A percentile compares a stretch with the other conserved stretches of the same genome.
These are phyloP conservation scores for Ariolimax columbianus DNA, from an alignment of 2,888 invertebrate genomes.

Conservation along the genomic window DNA sequence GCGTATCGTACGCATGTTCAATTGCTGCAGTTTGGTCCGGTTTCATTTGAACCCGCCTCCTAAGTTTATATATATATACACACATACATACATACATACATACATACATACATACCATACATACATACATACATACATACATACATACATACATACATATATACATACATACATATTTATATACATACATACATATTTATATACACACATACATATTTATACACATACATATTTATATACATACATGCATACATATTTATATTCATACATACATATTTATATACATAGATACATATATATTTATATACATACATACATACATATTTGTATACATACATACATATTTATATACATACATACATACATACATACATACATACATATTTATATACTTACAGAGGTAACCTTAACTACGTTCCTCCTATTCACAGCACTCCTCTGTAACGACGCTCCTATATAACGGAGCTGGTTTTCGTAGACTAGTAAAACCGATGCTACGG, in stretches of 20 bases:
- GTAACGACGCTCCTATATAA: too few relatives aligned
- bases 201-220: too few relatives aligned
- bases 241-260: neutral
- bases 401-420: too few relatives aligned
- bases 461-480: too few relatives aligned
- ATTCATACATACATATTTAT: neutral
- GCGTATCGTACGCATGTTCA: too few relatives aligned
- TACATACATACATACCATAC: neutral
- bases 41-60: too few relatives aligned
- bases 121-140: neutral
- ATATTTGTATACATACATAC: neutral
- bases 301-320: neutral
- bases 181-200: neutral
- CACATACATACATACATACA: neutral
- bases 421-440: too few relatives aligned
- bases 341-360: neutral
- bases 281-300: neutral
- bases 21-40: too few relatives aligned
- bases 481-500: too few relatives aligned
- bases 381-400: too few relatives aligned
- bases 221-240: too few relatives aligned
- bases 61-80: slow-evolving; percentile 10
- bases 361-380: too few relatives aligned
- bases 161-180: neutral
- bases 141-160: neutral